These are phyloP conservation scores for Mimachlamys varia DNA, from an alignment of 2,888 invertebrate genomes.

Conservation along the genomic window DNA sequence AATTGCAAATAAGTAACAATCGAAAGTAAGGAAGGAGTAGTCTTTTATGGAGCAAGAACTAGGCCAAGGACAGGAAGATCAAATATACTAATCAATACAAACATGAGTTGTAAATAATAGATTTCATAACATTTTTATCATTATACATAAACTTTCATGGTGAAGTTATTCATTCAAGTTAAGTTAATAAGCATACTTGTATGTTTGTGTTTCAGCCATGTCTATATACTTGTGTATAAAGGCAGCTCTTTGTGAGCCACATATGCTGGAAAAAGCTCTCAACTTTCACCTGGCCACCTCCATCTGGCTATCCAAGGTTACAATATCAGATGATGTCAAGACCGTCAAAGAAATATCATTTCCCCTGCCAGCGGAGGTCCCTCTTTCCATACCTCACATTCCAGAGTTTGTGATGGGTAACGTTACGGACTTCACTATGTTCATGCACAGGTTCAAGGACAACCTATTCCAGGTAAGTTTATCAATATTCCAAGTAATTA, in stretches of 20 bases:
- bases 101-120: no score
- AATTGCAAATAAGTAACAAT: no score
- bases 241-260: constrained; percentile 89
- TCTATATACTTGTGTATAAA: constrained; percentile 77
- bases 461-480: constrained; percentile 75
- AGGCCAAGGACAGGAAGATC: no score
- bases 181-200: no score
- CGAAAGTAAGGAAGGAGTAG: no score
- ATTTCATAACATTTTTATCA: no score
- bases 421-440: constrained; percentile 90
- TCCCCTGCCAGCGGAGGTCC: constrained; percentile 75
- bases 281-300: constrained; percentile 92
- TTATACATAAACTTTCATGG: no score
- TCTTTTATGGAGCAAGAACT: no score
- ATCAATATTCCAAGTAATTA: no score
- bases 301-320: constrained; percentile 93
- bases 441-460: constrained; percentile 82
- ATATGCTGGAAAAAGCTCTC: constrained; percentile 87
- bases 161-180: no score
- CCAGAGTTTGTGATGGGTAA: constrained; percentile 96
- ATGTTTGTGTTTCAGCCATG: constrained; percentile 71
- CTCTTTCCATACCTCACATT: constrained; percentile 84
- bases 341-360: constrained; percentile 73
- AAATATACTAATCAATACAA: no score
- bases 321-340: constrained; percentile 80